Evolutionary conservation across 2,113 vertebrate species (phyloP).

Genomic region (Xiphias gladius): DNA sequence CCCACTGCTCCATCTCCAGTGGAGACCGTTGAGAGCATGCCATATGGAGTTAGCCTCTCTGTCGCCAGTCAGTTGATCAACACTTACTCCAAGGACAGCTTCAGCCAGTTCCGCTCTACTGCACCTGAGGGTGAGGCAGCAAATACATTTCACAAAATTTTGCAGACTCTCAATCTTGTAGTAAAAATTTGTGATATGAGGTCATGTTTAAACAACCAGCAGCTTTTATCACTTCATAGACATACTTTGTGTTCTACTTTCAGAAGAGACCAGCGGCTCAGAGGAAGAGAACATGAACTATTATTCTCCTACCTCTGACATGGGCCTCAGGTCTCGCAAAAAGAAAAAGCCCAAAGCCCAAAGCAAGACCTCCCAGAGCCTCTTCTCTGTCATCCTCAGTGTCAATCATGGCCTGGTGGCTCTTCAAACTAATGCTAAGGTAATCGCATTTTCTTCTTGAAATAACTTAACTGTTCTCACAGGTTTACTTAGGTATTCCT

Average conservation of each 20-base stretch:
- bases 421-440: constrained; percentile 92
- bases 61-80: constrained; percentile 98
- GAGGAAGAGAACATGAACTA: constrained; percentile 94
- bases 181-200: not conserved
- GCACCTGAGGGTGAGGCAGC: constrained; percentile 89
- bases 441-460: constrained; percentile 59
- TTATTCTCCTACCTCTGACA: constrained; percentile 87
- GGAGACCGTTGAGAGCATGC: constrained; percentile 95
- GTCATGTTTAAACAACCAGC: not conserved
- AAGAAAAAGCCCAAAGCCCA: constrained; percentile 91
- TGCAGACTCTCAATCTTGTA: not conserved
- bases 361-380: constrained; percentile 92
- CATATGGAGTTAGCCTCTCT: constrained; percentile 94
- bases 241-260: constrained; percentile 36
- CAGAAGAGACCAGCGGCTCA: constrained; percentile 97
- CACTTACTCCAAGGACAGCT: constrained; percentile 95
- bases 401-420: constrained; percentile 92
- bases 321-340: constrained; percentile 89
- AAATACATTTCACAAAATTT: not conserved
- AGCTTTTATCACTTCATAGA: not conserved
- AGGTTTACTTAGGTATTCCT: not conserved
- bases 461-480: not conserved
- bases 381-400: constrained; percentile 91
- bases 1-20: constrained; percentile 98
- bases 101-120: constrained; percentile 92